Evolutionary conservation across 2,113 vertebrate species (phyloP).

Genomic region (Theristicus caerulescens): DNA sequence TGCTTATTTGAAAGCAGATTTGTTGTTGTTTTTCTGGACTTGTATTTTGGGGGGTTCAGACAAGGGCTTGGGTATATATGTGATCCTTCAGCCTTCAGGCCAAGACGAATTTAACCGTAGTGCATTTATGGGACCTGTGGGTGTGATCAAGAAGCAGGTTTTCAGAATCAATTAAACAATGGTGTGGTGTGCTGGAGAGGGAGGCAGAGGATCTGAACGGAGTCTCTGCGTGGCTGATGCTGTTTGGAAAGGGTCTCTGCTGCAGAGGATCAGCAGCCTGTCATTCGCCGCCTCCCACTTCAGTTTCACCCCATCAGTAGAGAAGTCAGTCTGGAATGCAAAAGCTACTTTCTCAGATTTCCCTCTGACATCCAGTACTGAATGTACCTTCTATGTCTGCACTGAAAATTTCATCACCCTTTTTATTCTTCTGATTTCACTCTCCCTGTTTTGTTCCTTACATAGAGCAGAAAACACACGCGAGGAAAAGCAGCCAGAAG

Average conservation of each 20-base stretch:
- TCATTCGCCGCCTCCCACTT: background rate
- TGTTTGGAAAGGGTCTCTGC: background rate
- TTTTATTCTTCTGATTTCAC: conserved; percentile 22
- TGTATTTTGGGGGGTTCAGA: background rate
- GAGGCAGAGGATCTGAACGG: background rate
- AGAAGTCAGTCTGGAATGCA: conserved; percentile 23
- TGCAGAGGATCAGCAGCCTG: conserved; percentile 31
- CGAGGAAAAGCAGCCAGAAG: conserved; percentile 20
- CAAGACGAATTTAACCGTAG: background rate
- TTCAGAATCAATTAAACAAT: conserved; percentile 24
- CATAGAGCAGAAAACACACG: conserved; percentile 3
- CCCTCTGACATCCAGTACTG: conserved; percentile 34
- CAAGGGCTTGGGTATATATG: background rate
- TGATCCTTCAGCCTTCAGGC: background rate
- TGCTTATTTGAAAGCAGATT: background rate
- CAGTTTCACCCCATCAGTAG: conserved; percentile 13
- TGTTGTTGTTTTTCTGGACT: background rate
- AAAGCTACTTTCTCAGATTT: conserved; percentile 45
- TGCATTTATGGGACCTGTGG: conserved; percentile 39
- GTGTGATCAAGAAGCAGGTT: conserved; percentile 30
- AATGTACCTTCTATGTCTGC: conserved; percentile 40
- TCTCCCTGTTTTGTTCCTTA: background rate
- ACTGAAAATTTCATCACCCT: conserved; percentile 47
- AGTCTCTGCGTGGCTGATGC: background rate
- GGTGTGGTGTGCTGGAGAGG: background rate